phyloP scores from a whole-genome alignment of 2,888 invertebrate genomes.

The Lomographa bimaculata region DNA sequence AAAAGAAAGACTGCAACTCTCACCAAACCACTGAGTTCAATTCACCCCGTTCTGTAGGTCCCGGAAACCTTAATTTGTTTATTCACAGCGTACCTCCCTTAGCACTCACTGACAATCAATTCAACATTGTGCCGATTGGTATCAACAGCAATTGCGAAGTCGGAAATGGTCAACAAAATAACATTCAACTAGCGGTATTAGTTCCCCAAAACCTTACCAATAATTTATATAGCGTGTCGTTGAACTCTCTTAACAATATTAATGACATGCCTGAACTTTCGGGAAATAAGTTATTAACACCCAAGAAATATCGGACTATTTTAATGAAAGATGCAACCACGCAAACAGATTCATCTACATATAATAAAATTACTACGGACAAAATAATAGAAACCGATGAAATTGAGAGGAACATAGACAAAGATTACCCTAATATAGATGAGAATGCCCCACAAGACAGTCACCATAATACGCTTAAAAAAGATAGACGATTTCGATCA shows the following conservation, averaged over 20 bases:
- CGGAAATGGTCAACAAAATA: constrained; percentile 68
- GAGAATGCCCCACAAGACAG: constrained; percentile 78
- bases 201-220: constrained; percentile 78
- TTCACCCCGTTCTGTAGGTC: constrained; percentile 68
- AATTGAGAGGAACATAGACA: constrained; percentile 70
- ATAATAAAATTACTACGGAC: constrained; percentile 48
- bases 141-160: constrained; percentile 66
- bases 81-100: constrained; percentile 73
- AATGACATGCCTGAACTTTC: constrained; percentile 55
- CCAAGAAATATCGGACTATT: constrained; percentile 74
- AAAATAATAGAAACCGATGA: constrained; percentile 65
- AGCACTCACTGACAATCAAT: constrained; percentile 68
- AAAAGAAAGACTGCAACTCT: constrained; percentile 64
- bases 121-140: constrained; percentile 73
- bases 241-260: constrained; percentile 63
- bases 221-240: constrained; percentile 70
- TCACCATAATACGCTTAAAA: constrained; percentile 74
- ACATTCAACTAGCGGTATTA: constrained; percentile 84
- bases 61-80: constrained; percentile 70
- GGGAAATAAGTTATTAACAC: constrained; percentile 63
- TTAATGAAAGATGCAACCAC: constrained; percentile 85
- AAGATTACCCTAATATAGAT: constrained; percentile 77
- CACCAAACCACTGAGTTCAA: constrained; percentile 71
- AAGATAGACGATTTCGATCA: constrained; percentile 79
- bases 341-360: constrained; percentile 83